Evolutionary conservation across 2,888 invertebrate species (phyloP).

Genomic region (Phengaris arion): DNA sequence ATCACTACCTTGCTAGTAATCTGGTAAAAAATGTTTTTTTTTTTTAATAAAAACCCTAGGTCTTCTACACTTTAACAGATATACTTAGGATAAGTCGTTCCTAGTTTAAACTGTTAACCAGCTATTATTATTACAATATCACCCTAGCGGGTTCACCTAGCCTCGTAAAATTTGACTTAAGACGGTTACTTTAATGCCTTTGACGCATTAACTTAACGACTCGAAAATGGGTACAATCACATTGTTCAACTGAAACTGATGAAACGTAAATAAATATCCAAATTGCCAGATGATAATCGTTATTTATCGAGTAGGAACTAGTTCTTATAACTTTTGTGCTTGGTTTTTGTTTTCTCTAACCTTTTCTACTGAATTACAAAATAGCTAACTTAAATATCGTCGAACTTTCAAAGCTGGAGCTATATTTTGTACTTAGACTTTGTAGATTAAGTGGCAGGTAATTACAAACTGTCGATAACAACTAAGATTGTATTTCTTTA

Average conservation of each 20-base stretch:
- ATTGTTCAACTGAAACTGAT: not conserved
- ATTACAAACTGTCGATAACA: not conserved
- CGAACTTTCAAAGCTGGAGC: not conserved
- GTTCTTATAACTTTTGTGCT: not conserved
- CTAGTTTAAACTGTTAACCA: not conserved
- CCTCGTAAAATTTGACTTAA: slow-evolving; percentile 10
- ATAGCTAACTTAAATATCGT: slow-evolving; percentile 1
- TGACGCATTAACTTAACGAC: slow-evolving; percentile 14
- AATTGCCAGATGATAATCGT: not conserved
- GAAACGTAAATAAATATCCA: not conserved
- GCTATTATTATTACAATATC: slow-evolving; percentile 14
- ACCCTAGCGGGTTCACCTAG: not conserved
- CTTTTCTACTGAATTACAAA: slow-evolving; percentile 1
- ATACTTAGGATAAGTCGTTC: not conserved
- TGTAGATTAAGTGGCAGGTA: not conserved
- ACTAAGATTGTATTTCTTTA: not conserved
- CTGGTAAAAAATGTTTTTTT: too few species aligned
- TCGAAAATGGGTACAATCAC: not conserved
- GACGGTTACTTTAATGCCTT: slow-evolving; percentile 8
- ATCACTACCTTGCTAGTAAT: too few species aligned
- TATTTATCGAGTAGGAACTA: not conserved
- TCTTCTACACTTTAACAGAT: too few species aligned
- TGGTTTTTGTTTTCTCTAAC: not conserved
- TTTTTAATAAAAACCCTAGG: too few species aligned
- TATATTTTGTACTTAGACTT: slow-evolving; percentile 1